Base-by-base conservation (phyloP, 1,140 invertebrate species). In the Drosophila serrata region DNA sequence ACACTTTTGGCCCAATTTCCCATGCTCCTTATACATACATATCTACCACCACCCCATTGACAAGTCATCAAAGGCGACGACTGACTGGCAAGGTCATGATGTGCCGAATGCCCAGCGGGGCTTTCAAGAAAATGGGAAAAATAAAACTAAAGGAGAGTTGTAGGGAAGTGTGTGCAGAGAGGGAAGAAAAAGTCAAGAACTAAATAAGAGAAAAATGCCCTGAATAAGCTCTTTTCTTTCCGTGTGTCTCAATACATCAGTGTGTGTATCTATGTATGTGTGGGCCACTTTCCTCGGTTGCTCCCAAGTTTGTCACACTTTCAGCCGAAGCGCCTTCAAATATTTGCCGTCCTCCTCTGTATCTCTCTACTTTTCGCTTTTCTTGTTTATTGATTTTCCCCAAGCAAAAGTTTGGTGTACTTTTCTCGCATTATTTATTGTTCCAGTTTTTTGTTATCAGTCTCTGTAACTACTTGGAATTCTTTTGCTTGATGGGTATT, bases 61-160 rank as follows among this genome's bases (percentile, higher is more conserved):
- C 84, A 87, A 84, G 58, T 88, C 84, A 84, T 87, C 82, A 87
- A 70, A 82, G 69, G 63, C 60, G 75, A 63, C 60, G 75, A 63
- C 60, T 56, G 69, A 65, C 60, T 56, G 72, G 73, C 84, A 87
- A 87, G 84, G 84, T 87, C 84, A 84, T 88, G 72, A 88, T 88
- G 76, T 84, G 85, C 76, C 84, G 68, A 84, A 88, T 77, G 79
- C 79, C 84, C 84, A 61, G 49, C n/a, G 42, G 79, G 85, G 75
- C 84, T 82, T 56, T 82, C 57, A 63, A 82, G 79, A 57, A 78
- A 82, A 88, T 61, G 57, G 60, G 24, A 72, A 48, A 63, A 61
- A 46, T 56, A 72, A 64, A 79, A 81, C 57, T 56, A 82, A 81
- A 75, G 45, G 75, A 67, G 67, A 58, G 74, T 70, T 35, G 22